Conservation (phyloP, 2,888 invertebrate genomes). For the Synergus itoensis region DNA sequence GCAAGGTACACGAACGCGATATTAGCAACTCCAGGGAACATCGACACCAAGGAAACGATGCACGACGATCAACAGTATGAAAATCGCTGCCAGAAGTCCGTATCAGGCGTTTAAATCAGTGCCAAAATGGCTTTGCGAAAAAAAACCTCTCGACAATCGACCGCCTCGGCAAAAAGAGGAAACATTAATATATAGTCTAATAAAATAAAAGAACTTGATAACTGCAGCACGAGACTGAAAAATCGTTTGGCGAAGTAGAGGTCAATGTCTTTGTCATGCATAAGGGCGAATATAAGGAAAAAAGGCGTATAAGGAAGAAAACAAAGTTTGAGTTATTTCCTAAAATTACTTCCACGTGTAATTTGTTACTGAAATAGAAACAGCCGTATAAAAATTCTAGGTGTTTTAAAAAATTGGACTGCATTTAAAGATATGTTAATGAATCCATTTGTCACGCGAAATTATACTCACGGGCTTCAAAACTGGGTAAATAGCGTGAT, state of each 20-base stretch:
- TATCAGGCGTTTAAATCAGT: background rate
- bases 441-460: conserved; percentile 3
- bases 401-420: background rate
- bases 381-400: background rate
- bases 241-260: background rate
- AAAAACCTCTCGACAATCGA: background rate
- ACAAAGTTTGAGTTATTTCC: background rate
- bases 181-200: background rate
- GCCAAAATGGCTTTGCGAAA: background rate
- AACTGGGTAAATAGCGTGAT: no score
- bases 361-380: background rate
- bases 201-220: background rate
- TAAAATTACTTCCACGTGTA: background rate
- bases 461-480: background rate
- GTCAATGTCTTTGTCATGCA: background rate
- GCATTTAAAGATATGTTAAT: conserved; percentile 13
- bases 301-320: no score
- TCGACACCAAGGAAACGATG: background rate
- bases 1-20: conserved; percentile 45
- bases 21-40: conserved; percentile 10
- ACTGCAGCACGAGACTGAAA: conserved; percentile 6
- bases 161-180: background rate
- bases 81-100: conserved; percentile 3
- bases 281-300: background rate
- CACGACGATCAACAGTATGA: conserved; percentile 53